phyloP scores from a whole-genome alignment of 2,888 invertebrate species.

The Ellobium chinense region DNA sequence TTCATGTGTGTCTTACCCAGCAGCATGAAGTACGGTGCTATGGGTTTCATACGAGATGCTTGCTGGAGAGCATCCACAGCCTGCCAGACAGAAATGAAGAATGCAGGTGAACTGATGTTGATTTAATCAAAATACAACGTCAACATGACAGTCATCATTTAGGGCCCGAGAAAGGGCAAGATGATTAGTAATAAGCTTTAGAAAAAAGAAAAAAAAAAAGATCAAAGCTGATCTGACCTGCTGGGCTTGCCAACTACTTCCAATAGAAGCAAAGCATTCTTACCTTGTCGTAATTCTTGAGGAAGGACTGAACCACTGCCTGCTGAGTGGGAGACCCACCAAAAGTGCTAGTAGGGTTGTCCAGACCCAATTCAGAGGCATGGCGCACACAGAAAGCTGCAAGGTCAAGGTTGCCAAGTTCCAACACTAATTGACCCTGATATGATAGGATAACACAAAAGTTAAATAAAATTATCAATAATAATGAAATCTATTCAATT shows the following conservation, averaged over 20 bases:
- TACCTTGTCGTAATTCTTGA: conserved; percentile 78
- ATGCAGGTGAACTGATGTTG: background rate
- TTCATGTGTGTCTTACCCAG: conserved; percentile 79
- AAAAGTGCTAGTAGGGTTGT: conserved; percentile 64
- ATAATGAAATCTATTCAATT: too few relatives aligned
- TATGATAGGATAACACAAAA: too few relatives aligned
- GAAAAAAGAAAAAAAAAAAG: background rate
- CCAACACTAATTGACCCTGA: conserved; percentile 77
- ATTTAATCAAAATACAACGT: background rate
- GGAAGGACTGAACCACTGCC: conserved; percentile 78
- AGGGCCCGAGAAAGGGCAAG: background rate
- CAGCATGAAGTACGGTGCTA: conserved; percentile 72
- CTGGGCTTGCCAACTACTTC: too few relatives aligned
- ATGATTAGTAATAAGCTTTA: background rate
- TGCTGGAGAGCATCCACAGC: conserved; percentile 74
- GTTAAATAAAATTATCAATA: too few relatives aligned
- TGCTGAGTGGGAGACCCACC: conserved; percentile 76
- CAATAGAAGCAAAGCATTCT: too few relatives aligned
- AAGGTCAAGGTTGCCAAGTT: conserved; percentile 76
- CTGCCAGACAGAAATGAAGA: conserved; percentile 49
- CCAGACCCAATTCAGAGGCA: conserved; percentile 70
- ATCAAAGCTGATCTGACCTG: background rate
- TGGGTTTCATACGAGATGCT: conserved; percentile 70
- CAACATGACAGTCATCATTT: too few relatives aligned
- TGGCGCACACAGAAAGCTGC: conserved; percentile 79